Percentiles rank a stretch among this genome's conserved stretches.
phyloP scores from a whole-genome alignment of 2,888 invertebrate species.

The Bugula neritina region DNA sequence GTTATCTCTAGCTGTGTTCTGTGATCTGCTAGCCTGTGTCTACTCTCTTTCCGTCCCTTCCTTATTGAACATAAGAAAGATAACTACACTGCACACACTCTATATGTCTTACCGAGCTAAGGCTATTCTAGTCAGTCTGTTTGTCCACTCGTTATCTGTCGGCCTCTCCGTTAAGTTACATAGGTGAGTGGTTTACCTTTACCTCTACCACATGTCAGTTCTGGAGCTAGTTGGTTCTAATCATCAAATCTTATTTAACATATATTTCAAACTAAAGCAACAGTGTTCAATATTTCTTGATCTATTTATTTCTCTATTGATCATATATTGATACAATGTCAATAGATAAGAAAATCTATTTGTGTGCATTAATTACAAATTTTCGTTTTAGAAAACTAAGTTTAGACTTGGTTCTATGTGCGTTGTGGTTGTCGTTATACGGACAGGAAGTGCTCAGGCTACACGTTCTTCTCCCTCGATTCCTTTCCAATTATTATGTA shows the following conservation, averaged over 20 bases:
- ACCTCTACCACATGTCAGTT: too few relatives aligned
- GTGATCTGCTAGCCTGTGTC: not conserved
- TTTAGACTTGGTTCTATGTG: not conserved
- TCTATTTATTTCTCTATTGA: too few relatives aligned
- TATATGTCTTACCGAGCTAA: not conserved
- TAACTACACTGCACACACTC: not conserved
- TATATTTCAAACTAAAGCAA: too few relatives aligned
- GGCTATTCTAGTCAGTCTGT: not conserved
- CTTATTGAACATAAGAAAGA: not conserved
- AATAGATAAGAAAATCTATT: too few relatives aligned
- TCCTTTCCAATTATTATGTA: not conserved
- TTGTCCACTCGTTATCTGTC: not conserved
- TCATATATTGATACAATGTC: too few relatives aligned
- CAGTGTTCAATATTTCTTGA: too few relatives aligned
- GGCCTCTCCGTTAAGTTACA: too few relatives aligned
- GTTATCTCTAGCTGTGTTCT: not conserved
- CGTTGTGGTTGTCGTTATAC: slow-evolving; percentile 1
- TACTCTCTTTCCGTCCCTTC: not conserved
- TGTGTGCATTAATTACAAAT: too few relatives aligned
- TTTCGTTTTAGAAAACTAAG: not conserved
- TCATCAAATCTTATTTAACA: too few relatives aligned
- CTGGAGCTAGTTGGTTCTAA: too few relatives aligned
- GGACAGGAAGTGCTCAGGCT: slow-evolving; percentile 1
- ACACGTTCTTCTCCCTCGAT: not conserved
- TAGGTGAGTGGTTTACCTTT: too few relatives aligned